Conservation (phyloP, 2,888 invertebrate species). For the Blastobasis lacticolella region DNA sequence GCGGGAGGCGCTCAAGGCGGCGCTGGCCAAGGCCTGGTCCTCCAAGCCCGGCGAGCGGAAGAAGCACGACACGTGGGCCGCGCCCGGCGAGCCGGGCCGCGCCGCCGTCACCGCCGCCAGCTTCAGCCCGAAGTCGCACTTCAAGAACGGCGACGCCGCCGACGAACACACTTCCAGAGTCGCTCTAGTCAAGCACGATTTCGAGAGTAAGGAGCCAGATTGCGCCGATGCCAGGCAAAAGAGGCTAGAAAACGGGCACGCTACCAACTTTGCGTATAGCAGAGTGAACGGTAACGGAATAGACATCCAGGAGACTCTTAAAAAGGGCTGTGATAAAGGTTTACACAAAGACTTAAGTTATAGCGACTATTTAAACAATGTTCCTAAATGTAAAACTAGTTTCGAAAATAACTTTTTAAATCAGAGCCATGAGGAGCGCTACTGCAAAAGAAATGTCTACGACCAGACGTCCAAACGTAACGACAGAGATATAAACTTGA, state of each 20-base stretch:
- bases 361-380: conserved; percentile 67
- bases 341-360: conserved; percentile 64
- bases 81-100: conserved; percentile 52
- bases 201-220: conserved; percentile 59
- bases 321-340: conserved; percentile 71
- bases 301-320: conserved; percentile 65
- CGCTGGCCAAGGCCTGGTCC: conserved; percentile 67
- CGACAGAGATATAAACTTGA: conserved; percentile 61
- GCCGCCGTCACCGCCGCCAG: conserved; percentile 50
- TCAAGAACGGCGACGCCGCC: conserved; percentile 31
- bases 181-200: conserved; percentile 60
- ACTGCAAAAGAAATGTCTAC: conserved; percentile 61
- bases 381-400: conserved; percentile 71
- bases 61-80: conserved; percentile 65
- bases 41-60: conserved; percentile 60
- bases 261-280: conserved; percentile 50
- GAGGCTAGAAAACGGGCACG: conserved; percentile 46
- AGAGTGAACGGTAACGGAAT: conserved; percentile 56
- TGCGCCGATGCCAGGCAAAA: conserved; percentile 44
- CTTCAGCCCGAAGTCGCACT: conserved; percentile 45
- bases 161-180: conserved; percentile 54
- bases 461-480: conserved; percentile 53
- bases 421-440: conserved; percentile 62
- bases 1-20: conserved; percentile 67
- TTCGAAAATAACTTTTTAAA: conserved; percentile 69